Evolutionary conservation across 1,140 invertebrate genomes (phyloP).

Genomic region (Drosophila burlai): DNA sequence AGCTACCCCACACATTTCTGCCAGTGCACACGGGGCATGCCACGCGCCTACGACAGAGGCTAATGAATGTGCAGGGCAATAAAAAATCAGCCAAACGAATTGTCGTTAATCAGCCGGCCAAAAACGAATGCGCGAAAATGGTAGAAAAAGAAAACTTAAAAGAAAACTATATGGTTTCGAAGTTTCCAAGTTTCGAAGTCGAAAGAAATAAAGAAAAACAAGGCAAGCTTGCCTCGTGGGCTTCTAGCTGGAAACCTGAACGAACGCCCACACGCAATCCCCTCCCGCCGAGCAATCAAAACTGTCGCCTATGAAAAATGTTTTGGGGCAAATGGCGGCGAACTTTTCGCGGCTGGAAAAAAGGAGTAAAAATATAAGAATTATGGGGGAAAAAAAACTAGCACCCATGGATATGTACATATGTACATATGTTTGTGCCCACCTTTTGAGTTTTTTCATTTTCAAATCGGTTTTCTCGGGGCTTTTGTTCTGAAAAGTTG

Average conservation of each 20-base stretch:
- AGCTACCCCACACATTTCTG: background rate
- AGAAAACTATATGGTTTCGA: constrained; percentile 7
- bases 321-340: constrained; percentile 74
- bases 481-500: constrained; percentile 10
- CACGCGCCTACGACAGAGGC: constrained; percentile 78
- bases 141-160: constrained; percentile 1
- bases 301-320: constrained; percentile 81
- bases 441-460: constrained; percentile 36
- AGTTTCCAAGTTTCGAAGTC: background rate
- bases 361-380: constrained; percentile 12
- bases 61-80: constrained; percentile 77
- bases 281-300: constrained; percentile 65
- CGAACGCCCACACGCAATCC: constrained; percentile 27
- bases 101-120: constrained; percentile 77
- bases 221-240: constrained; percentile 9
- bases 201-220: background rate
- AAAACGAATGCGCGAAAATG: constrained; percentile 29
- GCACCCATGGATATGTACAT: constrained; percentile 21
- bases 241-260: constrained; percentile 36
- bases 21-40: constrained; percentile 42
- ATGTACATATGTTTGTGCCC: background rate
- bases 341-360: constrained; percentile 41
- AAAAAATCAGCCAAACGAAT: constrained; percentile 83
- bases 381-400: constrained; percentile 11
- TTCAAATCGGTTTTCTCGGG: constrained; percentile 21